Evolutionary conservation across 2,797 vertebrate genomes (phyloP), one percentile per base, ranked within the genome.

Genomic region (Catamblyrhynchus diadema): DNA sequence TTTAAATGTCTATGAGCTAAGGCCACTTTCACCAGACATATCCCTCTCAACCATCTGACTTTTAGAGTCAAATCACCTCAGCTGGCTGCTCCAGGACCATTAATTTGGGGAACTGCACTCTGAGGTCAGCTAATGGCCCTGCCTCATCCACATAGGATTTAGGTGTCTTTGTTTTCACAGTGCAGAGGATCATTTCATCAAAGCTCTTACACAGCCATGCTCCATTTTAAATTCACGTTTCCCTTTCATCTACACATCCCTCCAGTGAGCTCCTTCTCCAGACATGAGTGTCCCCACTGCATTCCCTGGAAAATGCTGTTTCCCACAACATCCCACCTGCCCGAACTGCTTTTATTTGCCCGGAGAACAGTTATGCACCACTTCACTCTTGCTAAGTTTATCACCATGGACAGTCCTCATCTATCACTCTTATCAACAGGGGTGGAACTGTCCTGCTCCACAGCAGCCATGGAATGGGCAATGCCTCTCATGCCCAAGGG

Each of bases 81-180:
- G 47, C 42, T 33, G 59, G 30, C 71, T 59, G n/a, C 37, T 77
- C 17, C 81, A 67, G 65, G 42, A 70, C 5, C 65, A 1, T 70
- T 24, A 8, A 61, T 57, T 42, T 32, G 32, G 44, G 54, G 72
- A 33, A 23, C 39, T 10, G 39, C 41, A 39, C 41, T 69, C 53
- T 13, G 4, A 59, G 42, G 56, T n/a, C 67, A 57, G 27, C 37
- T 81, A 45, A 53, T 23, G 41, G 66, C 70, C 42, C 47, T 35
- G 45, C 81, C 57, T 65, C 75, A 57, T 32, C 74, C 78, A 53
- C 0, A 0, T 5, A 30, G 1, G 0, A 22, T 27, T 62, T 14
- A 33, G 32, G 25, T 50, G 65, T 59, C 61, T 51, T 45, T 32
- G 61, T 47, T 90, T 86, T 21, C 83, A 64, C 77, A 41, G 19